Conservation (phyloP, 2,888 invertebrate genomes). For the Himalopsyche japonica region DNA sequence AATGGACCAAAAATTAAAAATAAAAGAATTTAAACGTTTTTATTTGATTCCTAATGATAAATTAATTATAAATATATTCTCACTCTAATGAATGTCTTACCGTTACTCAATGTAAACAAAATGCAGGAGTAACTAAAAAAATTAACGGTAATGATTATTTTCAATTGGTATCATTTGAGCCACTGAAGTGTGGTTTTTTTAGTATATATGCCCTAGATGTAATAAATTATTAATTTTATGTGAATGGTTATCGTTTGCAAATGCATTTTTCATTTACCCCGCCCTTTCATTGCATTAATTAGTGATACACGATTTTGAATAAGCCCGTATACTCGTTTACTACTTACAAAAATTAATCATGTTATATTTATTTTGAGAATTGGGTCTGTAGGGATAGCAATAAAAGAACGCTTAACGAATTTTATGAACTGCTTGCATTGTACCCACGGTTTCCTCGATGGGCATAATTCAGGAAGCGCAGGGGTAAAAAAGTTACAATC, state of each 20-base stretch:
- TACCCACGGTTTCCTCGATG: neutral
- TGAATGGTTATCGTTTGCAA: neutral
- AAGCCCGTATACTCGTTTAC: conserved; percentile 30
- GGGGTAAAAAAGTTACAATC: neutral
- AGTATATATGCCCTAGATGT: neutral
- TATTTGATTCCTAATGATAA: too few relatives aligned
- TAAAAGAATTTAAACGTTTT: too few relatives aligned
- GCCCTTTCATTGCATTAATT: conserved; percentile 31
- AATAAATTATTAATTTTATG: neutral
- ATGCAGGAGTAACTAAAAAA: too few relatives aligned
- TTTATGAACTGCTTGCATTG: neutral
- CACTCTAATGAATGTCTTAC: too few relatives aligned
- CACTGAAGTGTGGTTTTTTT: neutral
- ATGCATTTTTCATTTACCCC: neutral
- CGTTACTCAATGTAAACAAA: too few relatives aligned
- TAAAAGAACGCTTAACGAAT: neutral
- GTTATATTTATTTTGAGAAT: conserved; percentile 10
- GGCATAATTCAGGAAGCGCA: neutral
- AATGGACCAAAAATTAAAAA: too few relatives aligned
- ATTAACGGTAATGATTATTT: too few relatives aligned
- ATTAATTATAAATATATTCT: too few relatives aligned
- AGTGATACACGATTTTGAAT: conserved; percentile 30
- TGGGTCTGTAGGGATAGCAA: neutral
- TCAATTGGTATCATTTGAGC: neutral
- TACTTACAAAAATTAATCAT: conserved; percentile 21